Percentiles rank a stretch among this genome's conserved stretches.
Conservation (phyloP, 2,888 invertebrate species). For the Euclidia mi region DNA sequence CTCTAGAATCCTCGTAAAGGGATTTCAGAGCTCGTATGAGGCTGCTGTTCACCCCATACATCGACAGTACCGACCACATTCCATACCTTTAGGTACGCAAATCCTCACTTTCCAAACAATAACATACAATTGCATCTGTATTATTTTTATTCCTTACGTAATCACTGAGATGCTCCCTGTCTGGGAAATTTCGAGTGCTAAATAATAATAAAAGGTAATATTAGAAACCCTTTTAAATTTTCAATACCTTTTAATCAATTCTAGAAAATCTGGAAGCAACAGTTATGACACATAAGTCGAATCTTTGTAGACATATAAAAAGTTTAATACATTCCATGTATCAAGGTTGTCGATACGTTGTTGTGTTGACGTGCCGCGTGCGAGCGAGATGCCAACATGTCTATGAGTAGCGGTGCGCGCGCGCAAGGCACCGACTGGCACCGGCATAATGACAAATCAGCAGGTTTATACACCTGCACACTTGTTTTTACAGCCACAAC, state of each 20-base stretch:
- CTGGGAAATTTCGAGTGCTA: no score
- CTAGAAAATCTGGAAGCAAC: constrained; percentile 24
- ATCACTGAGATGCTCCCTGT: no score
- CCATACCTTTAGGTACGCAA: no score
- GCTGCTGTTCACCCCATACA: no score
- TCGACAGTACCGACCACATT: no score
- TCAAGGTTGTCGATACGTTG: constrained; percentile 54
- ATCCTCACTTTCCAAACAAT: no score
- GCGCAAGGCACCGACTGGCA: constrained; percentile 78
- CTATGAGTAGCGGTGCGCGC: constrained; percentile 51
- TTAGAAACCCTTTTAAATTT: no score
- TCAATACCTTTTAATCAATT: constrained; percentile 7
- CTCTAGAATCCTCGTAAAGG: no score
- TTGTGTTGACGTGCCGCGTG: constrained; percentile 54
- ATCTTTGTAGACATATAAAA: constrained; percentile 52
- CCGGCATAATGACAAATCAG: constrained; percentile 56
- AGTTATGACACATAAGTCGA: constrained; percentile 23
- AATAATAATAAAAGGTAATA: no score
- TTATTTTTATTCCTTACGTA: no score
- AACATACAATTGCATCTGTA: no score
- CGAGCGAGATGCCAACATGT: constrained; percentile 39
- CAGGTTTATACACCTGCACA: constrained; percentile 52
- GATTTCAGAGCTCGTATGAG: no score
- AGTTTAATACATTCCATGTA: constrained; percentile 39
- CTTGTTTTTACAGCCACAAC: constrained; percentile 29